Conservation (phyloP, 1,140 invertebrate species). For the Drosophila bifasciata region DNA sequence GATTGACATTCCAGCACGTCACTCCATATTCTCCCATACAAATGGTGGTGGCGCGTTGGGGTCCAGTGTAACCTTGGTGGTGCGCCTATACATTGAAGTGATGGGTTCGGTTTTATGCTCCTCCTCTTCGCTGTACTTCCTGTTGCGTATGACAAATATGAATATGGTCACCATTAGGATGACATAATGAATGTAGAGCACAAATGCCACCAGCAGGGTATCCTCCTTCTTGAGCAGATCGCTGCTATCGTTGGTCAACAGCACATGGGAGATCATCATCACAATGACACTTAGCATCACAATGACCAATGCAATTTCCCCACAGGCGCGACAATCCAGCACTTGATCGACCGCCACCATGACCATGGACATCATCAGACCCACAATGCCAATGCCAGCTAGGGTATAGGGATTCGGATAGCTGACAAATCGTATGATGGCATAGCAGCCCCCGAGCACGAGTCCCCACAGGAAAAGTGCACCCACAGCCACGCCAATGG, state of each 20-base stretch:
- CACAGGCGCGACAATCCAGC: background rate
- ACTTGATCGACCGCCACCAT: background rate
- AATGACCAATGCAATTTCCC: conserved; percentile 16
- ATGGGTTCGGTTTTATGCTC: too few species aligned
- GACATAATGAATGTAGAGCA: conserved; percentile 43
- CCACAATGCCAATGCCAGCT: conserved; percentile 5
- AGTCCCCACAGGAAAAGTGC: background rate
- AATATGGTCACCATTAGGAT: conserved; percentile 41
- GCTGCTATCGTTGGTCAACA: conserved; percentile 26
- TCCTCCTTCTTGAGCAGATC: conserved; percentile 19
- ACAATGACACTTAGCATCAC: conserved; percentile 14
- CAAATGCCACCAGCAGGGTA: conserved; percentile 31
- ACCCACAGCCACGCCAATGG: conserved; percentile 9
- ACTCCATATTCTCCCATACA: too few species aligned
- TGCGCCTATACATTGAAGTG: too few species aligned
- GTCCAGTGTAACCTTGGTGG: too few species aligned
- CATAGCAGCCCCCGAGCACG: background rate
- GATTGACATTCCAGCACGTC: conserved; percentile 46
- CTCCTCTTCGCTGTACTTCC: too few species aligned
- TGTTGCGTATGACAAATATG: conserved; percentile 1
- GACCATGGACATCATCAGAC: conserved; percentile 15
- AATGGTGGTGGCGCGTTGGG: too few species aligned
- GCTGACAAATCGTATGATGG: conserved; percentile 4
- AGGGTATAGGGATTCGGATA: conserved; percentile 40
- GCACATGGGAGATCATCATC: conserved; percentile 23